These are phyloP conservation scores for Imbricaverruca yamaguchii DNA, from an alignment of 2,888 invertebrate genomes.

Conservation along the genomic window DNA sequence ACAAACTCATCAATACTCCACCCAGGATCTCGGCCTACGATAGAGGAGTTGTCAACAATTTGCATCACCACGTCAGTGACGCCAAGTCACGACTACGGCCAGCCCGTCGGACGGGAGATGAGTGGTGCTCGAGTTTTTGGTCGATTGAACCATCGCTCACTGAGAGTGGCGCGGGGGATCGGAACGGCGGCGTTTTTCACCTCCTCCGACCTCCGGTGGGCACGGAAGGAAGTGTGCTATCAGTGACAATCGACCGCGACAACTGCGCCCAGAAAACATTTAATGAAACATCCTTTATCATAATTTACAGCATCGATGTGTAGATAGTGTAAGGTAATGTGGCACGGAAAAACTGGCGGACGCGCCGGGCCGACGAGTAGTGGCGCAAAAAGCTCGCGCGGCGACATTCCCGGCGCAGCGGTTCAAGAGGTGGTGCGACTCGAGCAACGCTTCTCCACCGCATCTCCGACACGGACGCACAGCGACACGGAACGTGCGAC, in stretches of 20 bases:
- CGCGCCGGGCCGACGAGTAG: not conserved
- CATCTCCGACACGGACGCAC: no score
- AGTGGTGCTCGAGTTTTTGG: no score
- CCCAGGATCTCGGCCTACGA: no score
- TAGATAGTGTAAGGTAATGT: constrained; percentile 2
- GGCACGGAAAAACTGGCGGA: not conserved
- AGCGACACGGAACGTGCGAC: no score
- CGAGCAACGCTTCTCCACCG: not conserved
- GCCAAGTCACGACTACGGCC: no score
- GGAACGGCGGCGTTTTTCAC: not conserved
- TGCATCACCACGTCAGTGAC: no score
- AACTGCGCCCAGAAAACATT: constrained; percentile 5
- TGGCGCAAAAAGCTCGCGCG: not conserved
- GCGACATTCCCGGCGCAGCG: not conserved
- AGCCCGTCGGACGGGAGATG: no score
- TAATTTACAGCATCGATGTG: constrained; percentile 3
- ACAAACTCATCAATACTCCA: no score
- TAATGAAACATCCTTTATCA: constrained; percentile 19
- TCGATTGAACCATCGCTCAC: no score
- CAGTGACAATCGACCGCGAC: not conserved
- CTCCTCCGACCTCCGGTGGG: not conserved
- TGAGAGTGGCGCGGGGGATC: not conserved
- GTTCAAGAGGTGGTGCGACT: not conserved
- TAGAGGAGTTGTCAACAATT: no score
- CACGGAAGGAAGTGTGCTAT: constrained; percentile 4